Conservation (phyloP, 2,888 invertebrate species). For the Arctia plantaginis region DNA sequence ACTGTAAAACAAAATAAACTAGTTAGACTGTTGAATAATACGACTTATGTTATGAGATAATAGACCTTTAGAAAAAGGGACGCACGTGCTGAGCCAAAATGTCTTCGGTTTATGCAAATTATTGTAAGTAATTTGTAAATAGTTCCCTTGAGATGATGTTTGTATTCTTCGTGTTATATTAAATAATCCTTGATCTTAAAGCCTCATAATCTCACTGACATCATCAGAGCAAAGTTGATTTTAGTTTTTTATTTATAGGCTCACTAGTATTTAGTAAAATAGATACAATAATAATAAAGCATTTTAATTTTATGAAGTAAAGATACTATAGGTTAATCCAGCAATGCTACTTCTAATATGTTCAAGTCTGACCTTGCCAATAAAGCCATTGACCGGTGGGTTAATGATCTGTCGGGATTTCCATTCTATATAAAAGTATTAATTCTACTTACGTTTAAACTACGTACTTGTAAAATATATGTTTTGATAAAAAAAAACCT, state of each 20-base stretch:
- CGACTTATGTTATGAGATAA: background rate
- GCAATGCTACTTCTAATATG: too few relatives aligned
- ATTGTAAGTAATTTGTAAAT: background rate
- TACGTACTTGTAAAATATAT: background rate
- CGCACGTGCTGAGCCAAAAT: background rate
- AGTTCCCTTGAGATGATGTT: background rate
- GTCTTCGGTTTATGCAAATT: background rate
- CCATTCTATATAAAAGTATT: background rate
- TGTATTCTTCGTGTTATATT: background rate
- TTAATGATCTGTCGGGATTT: background rate
- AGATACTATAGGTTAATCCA: background rate
- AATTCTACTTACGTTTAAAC: background rate
- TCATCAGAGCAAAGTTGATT: too few relatives aligned
- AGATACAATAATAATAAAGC: background rate
- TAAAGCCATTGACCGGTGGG: background rate
- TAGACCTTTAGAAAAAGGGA: background rate
- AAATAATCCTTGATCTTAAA: too few relatives aligned
- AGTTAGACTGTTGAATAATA: background rate
- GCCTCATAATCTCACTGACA: too few relatives aligned
- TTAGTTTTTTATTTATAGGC: too few relatives aligned
- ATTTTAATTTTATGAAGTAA: background rate
- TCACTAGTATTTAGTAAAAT: too few relatives aligned
- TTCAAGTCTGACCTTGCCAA: background rate
- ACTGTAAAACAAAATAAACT: conserved; percentile 69
- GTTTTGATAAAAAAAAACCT: background rate